A percentile compares a stretch with the other conserved stretches of the same genome.
Evolutionary conservation across 2,113 vertebrate genomes (phyloP).

Genomic region (Eidolon helvum): DNA sequence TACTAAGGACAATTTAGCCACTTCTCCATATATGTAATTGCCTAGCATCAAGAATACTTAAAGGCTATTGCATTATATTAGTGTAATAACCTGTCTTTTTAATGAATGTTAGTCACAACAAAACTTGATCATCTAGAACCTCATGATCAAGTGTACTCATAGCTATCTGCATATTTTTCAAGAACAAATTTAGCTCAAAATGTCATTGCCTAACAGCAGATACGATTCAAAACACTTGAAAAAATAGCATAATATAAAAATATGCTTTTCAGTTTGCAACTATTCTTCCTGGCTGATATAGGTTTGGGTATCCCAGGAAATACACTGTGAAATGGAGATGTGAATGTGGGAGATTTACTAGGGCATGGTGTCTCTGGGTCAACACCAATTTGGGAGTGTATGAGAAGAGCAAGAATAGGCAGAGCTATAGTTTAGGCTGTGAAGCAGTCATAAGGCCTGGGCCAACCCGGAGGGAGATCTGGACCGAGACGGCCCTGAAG

Average conservation of each 20-base stretch:
- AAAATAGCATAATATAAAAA: neutral
- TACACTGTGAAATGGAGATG: neutral
- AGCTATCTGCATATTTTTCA: neutral
- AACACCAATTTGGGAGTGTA: rapidly evolving
- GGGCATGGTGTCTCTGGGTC: neutral
- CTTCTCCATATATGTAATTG: neutral
- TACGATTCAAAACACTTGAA: neutral
- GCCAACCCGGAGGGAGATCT: neutral
- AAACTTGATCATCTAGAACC: neutral
- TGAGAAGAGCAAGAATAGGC: neutral
- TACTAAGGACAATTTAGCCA: neutral
- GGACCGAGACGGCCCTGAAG: neutral
- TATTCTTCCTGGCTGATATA: neutral
- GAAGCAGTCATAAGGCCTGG: neutral
- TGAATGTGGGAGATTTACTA: neutral
- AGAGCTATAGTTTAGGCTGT: neutral
- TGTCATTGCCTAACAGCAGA: neutral
- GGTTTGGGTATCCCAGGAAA: neutral
- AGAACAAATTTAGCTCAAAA: neutral
- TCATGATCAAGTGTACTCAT: neutral
- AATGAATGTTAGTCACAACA: constrained; percentile 16
- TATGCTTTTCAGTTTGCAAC: neutral
- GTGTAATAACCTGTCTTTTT: neutral
- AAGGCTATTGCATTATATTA: neutral
- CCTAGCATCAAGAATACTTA: neutral